A percentile compares a stretch with the other conserved stretches of the same genome.
Evolutionary conservation across 2,888 invertebrate species (phyloP).

Genomic region (Leptinotarsa tumamoca): DNA sequence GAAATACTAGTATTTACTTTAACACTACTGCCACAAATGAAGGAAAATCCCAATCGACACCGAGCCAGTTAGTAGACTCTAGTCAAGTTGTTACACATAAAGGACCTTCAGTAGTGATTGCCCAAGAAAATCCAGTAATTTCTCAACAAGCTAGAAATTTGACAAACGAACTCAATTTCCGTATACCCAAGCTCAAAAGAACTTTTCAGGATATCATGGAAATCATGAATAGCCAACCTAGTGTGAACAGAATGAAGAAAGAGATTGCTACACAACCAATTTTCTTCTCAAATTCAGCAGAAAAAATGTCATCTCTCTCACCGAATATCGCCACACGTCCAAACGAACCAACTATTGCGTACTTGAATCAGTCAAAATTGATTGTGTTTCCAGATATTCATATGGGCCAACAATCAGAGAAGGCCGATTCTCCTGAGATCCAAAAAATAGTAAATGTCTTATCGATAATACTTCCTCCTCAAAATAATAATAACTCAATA

Average conservation of each 20-base stretch:
- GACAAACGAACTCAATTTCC: conserved; percentile 29
- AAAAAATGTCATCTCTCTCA: neutral
- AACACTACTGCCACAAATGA: neutral
- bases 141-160: conserved; percentile 22
- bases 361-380: no score
- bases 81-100: neutral
- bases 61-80: neutral
- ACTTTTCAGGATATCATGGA: conserved; percentile 37
- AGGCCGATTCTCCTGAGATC: neutral
- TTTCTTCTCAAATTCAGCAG: neutral
- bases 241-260: conserved; percentile 3
- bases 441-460: neutral
- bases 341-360: neutral
- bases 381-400: neutral
- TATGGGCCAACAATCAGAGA: neutral
- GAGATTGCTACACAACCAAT: neutral
- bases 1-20: neutral
- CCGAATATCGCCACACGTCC: neutral
- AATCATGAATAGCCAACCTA: conserved; percentile 18
- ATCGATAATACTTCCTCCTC: neutral
- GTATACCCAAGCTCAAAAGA: conserved; percentile 29
- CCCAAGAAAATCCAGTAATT: neutral
- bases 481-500: neutral
- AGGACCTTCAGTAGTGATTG: neutral
- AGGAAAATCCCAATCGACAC: no score